A percentile compares a stretch with the other conserved stretches of the same genome.
phyloP scores from a whole-genome alignment of 2,797 vertebrate species.

The Gambusia yucatana region DNA sequence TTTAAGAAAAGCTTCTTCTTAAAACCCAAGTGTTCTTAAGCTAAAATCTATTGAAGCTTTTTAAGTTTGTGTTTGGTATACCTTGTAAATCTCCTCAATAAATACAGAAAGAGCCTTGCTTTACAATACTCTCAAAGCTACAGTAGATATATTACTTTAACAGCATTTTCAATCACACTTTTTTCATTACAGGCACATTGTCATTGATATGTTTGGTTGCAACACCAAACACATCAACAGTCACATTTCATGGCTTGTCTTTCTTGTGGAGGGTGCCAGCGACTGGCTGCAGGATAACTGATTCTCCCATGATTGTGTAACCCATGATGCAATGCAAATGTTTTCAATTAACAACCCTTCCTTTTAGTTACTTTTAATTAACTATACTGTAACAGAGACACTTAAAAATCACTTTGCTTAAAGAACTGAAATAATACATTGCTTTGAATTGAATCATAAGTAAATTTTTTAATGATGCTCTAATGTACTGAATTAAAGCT shows the following conservation, averaged over 20 bases:
- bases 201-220: neutral
- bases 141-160: neutral
- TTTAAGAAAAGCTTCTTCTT: neutral
- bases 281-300: neutral
- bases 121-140: neutral
- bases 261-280: neutral
- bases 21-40: neutral
- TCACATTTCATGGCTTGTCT: neutral
- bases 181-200: neutral
- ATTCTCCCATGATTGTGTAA: neutral
- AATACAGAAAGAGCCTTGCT: neutral
- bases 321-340: neutral
- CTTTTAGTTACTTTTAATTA: neutral
- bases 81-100: neutral
- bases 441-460: neutral
- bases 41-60: neutral
- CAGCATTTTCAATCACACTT: neutral
- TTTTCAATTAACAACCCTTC: neutral
- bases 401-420: neutral
- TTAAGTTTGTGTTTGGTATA: neutral
- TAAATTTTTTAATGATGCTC: neutral
- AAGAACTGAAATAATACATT: neutral
- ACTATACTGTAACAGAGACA: neutral
- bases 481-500: neutral
- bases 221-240: neutral